These are phyloP conservation scores for Ericerus pela DNA, from an alignment of 1,140 invertebrate genomes.

Conservation along the genomic window DNA sequence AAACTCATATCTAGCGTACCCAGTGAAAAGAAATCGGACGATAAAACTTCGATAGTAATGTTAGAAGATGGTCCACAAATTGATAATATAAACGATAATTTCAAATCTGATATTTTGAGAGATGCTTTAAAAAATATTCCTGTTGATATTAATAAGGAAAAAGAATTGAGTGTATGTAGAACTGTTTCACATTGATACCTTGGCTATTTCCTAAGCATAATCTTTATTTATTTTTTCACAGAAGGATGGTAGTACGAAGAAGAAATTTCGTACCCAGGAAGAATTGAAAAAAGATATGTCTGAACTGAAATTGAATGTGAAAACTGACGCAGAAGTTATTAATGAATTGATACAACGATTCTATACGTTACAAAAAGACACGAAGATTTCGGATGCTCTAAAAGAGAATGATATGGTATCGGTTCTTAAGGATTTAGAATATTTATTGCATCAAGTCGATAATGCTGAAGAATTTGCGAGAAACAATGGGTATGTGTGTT, in stretches of 20 bases:
- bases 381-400: constrained; percentile 22
- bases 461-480: constrained; percentile 55
- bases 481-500: constrained; percentile 39
- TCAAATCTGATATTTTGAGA: background rate
- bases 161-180: background rate
- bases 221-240: background rate
- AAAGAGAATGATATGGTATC: constrained; percentile 32
- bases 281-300: constrained; percentile 49
- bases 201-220: background rate
- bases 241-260: background rate
- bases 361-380: constrained; percentile 37
- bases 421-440: constrained; percentile 52
- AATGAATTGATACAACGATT: constrained; percentile 30
- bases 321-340: constrained; percentile 51
- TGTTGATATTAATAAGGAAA: background rate
- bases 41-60: constrained; percentile 5
- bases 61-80: background rate
- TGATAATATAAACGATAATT: background rate
- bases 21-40: constrained; percentile 24
- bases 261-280: constrained; percentile 43
- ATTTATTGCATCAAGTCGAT: constrained; percentile 59
- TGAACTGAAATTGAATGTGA: constrained; percentile 42
- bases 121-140: constrained; percentile 6
- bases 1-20: constrained; percentile 46
- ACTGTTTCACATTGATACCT: background rate